Percentiles rank a stretch among this genome's conserved stretches.
These are phyloP conservation scores for Epizoanthus illoricatus DNA, from an alignment of 92 coral and sea anemone genomes.

Conservation along the genomic window DNA sequence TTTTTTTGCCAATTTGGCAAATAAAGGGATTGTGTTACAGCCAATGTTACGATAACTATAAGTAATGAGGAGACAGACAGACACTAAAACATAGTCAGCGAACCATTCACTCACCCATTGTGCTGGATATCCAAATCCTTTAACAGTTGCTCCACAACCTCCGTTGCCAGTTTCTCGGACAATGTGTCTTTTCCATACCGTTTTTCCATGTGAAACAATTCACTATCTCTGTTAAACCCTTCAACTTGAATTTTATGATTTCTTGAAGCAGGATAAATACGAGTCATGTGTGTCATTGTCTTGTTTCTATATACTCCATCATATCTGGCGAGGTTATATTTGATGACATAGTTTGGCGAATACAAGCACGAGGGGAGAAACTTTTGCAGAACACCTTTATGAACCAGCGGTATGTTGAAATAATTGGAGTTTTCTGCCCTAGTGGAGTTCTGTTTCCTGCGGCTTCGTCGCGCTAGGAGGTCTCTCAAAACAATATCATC, in stretches of 20 bases:
- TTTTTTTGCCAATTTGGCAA: no score
- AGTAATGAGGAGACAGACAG: no score
- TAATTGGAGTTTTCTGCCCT: not conserved
- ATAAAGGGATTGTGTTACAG: no score
- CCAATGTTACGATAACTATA: no score
- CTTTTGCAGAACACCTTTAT: not conserved
- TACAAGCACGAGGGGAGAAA: not conserved
- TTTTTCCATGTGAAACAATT: not conserved
- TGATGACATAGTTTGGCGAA: not conserved
- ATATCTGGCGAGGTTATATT: not conserved
- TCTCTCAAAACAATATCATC: not conserved
- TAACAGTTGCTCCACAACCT: not conserved
- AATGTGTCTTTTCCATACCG: not conserved
- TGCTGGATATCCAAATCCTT: not conserved
- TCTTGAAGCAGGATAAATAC: not conserved
- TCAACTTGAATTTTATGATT: not conserved
- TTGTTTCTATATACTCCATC: not conserved
- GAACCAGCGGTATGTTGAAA: not conserved
- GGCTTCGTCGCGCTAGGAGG: not conserved
- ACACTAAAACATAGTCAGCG: no score
- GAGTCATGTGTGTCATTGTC: not conserved
- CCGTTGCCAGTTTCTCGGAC: conserved; percentile 8
- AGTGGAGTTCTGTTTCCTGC: not conserved
- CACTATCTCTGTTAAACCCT: not conserved
- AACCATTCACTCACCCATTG: not conserved